Percentiles rank a stretch among this genome's conserved stretches.
Conservation (phyloP, 2,888 invertebrate species). For the Lithosia quadra region DNA sequence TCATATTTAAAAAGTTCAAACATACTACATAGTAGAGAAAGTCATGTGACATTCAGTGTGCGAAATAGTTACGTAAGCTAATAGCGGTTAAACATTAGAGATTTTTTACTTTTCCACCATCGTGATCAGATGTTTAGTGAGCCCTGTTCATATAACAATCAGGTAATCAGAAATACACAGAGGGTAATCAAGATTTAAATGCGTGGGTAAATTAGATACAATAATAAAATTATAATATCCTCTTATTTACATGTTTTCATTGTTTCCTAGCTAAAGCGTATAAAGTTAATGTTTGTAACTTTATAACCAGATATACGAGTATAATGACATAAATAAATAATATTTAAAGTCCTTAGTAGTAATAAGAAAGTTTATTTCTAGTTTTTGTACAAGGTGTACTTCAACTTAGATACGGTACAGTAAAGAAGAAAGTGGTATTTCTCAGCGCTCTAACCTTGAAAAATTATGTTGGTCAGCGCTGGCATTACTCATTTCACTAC, state of each 20-base stretch:
- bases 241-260: not conserved
- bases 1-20: not conserved
- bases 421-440: conserved; percentile 18
- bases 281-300: not conserved
- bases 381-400: not conserved
- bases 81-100: not conserved
- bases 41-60: not conserved
- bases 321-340: not conserved
- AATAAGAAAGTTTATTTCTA: not conserved
- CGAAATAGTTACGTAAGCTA: not conserved
- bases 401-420: conserved; percentile 9
- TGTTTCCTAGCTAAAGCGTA: not conserved
- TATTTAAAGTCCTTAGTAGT: not conserved
- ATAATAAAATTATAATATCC: not conserved
- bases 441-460: conserved; percentile 17
- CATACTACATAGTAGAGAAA: not conserved
- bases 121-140: not conserved
- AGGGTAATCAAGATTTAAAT: not conserved
- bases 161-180: not conserved
- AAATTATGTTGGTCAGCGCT: conserved; percentile 21
- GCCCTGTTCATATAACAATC: not conserved
- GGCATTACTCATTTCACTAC: conserved; percentile 2
- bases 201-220: not conserved
- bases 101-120: not conserved
- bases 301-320: not conserved